A percentile compares a stretch with the other conserved stretches of the same genome.
Conservation (phyloP, 2,113 vertebrate genomes). For the Holacanthus passer region DNA sequence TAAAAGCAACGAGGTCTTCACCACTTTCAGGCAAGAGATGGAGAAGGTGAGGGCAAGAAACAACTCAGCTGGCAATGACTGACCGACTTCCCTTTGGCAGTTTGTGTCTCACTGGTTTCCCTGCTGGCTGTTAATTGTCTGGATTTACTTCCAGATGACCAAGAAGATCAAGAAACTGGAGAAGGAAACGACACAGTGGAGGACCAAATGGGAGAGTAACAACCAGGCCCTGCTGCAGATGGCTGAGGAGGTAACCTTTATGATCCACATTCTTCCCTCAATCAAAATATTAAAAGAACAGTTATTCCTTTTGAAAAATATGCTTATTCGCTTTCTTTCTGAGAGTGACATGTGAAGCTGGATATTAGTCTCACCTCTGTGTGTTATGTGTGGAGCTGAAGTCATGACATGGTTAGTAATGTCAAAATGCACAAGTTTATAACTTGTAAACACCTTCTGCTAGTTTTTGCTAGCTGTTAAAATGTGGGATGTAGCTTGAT, state of each 20-base stretch:
- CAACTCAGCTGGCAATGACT: background rate
- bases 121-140: background rate
- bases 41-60: constrained; percentile 90
- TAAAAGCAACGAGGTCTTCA: constrained; percentile 99
- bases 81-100: background rate
- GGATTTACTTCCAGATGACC: constrained; percentile 90
- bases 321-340: background rate
- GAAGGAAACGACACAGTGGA: constrained; percentile 97
- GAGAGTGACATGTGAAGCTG: background rate
- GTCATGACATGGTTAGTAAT: background rate
- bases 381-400: background rate
- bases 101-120: background rate
- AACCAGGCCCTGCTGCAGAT: constrained; percentile 98
- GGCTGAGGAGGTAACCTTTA: constrained; percentile 94
- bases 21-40: constrained; percentile 99
- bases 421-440: too few species aligned
- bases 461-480: too few species aligned
- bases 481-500: too few species aligned
- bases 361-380: background rate
- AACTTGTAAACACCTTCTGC: too few species aligned
- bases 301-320: background rate
- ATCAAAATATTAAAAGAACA: background rate
- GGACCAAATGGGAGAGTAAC: constrained; percentile 98
- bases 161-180: constrained; percentile 99
- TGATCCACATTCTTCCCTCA: background rate